Evolutionary conservation across 2,888 invertebrate genomes (phyloP), one percentile per base, ranked within the genome.

Genomic region (Pterobdella sp.): DNA sequence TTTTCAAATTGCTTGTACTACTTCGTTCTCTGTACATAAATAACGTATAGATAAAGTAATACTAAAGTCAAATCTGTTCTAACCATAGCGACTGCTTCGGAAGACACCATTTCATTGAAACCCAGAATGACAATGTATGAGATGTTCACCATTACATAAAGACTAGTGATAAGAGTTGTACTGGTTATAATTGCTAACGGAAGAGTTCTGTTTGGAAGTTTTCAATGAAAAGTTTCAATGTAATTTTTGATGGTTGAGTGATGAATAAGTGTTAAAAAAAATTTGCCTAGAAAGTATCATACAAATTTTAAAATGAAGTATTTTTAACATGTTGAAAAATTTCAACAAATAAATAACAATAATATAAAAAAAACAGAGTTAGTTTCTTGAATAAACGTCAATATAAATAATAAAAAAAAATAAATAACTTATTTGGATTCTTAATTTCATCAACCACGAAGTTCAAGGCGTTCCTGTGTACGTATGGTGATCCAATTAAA

Each of bases 121-220:
- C 77, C 75, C 26, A 79, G 69, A 4, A 78, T 77, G 14, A 73
- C 75, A 26, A 78, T 66, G 67, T 78, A 78, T 31, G 75, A 68
- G 29, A 78, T 32, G 73, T 94, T 94, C 0, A 92, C 91, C 29
- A 93, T 85, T 0, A 91, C 89, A 81, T 94, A 94, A 74, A 93
- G 89, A 0, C 90, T 80, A 0, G 93, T 93, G 1, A 93, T 92
- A n/a, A 92, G 85, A 0, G 93, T 92, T 87, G 94, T 87, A 0
- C 93, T 93, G 79, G 93, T 92, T 82, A 90, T 90, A 80, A 94
- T 93, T 0, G 93, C 93, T 75, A 88, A 87, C 0, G 93, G 93
- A 35, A 93, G 86, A 85, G 93, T 93, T 72, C 78, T 79, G n/a
- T n/a, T n/a, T n/a, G n/a, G n/a, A n/a, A n/a, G n/a, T n/a, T n/a